phyloP scores from a whole-genome alignment of 2,113 vertebrate species.

The rabbit (Oryctolagus cuniculus) region DNA sequence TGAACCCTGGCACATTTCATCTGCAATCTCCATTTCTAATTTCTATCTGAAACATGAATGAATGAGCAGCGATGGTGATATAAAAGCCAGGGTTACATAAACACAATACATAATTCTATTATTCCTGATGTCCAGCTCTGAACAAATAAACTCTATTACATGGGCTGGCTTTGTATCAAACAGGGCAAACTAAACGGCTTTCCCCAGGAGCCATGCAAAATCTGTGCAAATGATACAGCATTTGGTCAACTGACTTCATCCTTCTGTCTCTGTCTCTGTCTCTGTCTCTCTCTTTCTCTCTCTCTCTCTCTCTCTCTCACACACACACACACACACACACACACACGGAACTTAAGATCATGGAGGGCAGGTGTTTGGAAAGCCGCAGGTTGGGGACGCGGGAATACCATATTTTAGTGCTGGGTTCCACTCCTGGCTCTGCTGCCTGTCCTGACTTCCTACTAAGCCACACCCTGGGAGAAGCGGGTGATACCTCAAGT shows the following conservation, averaged over 20 bases:
- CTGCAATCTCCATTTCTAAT: conserved; percentile 68
- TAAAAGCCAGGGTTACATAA: conserved; percentile 71
- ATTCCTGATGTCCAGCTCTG: conserved; percentile 65
- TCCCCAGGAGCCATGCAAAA: conserved; percentile 25
- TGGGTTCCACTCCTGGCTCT: too few species aligned
- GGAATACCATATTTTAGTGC: too few species aligned
- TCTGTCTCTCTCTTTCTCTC: too few species aligned
- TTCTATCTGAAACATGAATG: conserved; percentile 72
- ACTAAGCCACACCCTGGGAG: too few species aligned
- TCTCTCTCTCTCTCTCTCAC: too few species aligned
- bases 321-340: too few species aligned
- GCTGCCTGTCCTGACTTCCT: too few species aligned
- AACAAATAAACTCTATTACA: conserved; percentile 75
- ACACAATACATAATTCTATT: conserved; percentile 71
- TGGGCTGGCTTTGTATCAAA: conserved; percentile 74
- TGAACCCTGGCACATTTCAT: conserved; percentile 72
- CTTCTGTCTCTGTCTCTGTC: too few species aligned
- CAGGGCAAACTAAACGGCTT: conserved; percentile 52
- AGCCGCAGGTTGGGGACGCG: too few species aligned
- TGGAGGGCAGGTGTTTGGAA: too few species aligned
- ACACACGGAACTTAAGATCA: too few species aligned
- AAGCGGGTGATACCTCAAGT: too few species aligned
- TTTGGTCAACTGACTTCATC: conserved; percentile 58
- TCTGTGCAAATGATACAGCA: conserved; percentile 57
- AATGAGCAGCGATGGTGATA: conserved; percentile 36